These are phyloP conservation scores for Papilio glaucus DNA, from an alignment of 1,140 invertebrate genomes.

Conservation along the genomic window DNA sequence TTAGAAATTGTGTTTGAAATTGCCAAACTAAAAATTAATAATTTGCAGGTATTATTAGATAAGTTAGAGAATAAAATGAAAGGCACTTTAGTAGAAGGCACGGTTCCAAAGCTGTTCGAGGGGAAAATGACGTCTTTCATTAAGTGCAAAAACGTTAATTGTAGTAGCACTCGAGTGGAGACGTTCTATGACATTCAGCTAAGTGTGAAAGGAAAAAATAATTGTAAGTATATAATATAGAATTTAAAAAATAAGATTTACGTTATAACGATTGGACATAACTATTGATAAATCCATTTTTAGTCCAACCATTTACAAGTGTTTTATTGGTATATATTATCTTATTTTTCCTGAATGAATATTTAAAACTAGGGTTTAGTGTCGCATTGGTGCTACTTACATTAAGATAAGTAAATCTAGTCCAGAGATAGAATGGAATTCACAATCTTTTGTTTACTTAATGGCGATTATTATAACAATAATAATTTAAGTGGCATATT, in stretches of 20 bases:
- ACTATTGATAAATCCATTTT: not conserved
- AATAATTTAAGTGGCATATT: too few relatives aligned
- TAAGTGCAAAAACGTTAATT: constrained; percentile 98
- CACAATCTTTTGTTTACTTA: too few relatives aligned
- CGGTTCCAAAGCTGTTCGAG: constrained; percentile 98
- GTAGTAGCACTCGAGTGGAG: constrained; percentile 97
- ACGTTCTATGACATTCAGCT: constrained; percentile 99
- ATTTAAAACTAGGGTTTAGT: too few relatives aligned
- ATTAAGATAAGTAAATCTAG: too few relatives aligned
- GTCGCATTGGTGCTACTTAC: too few relatives aligned
- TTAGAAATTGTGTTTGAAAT: constrained; percentile 30
- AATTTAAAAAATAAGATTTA: constrained; percentile 3
- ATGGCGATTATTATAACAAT: too few relatives aligned
- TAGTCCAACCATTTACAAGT: too few relatives aligned
- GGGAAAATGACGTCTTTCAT: constrained; percentile 99
- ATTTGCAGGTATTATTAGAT: constrained; percentile 92
- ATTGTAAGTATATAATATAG: constrained; percentile 88
- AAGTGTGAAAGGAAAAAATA: constrained; percentile 99
- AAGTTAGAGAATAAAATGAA: constrained; percentile 99
- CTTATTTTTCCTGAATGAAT: too few relatives aligned
- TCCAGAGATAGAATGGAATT: too few relatives aligned
- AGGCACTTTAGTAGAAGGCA: constrained; percentile 95
- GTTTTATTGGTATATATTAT: too few relatives aligned
- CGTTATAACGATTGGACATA: not conserved
- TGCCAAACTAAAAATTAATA: constrained; percentile 23